phyloP scores from a whole-genome alignment of 2,113 vertebrate genomes.

The Turdus rufiventris region DNA sequence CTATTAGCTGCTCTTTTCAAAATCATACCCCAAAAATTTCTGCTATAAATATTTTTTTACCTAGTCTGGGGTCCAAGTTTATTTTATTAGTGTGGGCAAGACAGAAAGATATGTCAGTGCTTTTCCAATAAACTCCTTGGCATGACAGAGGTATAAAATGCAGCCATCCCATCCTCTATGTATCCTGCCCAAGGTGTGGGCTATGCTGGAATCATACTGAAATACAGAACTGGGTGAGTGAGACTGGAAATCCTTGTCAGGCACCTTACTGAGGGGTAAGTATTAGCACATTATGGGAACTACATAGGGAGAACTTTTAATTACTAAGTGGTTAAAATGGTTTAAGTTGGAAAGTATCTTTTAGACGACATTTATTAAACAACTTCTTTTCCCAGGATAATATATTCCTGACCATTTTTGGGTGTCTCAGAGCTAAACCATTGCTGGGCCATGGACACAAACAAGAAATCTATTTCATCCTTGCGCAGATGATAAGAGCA shows the following conservation, averaged over 20 bases:
- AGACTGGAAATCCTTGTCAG: neutral
- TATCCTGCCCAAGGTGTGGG: neutral
- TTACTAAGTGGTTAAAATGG: neutral
- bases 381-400: neutral
- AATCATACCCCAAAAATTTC: neutral
- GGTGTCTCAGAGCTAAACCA: neutral
- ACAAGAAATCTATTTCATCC: neutral
- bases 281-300: neutral
- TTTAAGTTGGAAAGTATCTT: neutral
- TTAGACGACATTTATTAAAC: neutral
- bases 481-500: neutral
- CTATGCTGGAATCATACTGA: neutral
- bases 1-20: neutral
- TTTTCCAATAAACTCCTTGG: neutral
- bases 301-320: neutral
- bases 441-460: neutral
- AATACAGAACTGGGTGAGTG: rapidly evolving
- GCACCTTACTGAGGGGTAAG: neutral
- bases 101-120: neutral
- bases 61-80: neutral
- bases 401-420: neutral
- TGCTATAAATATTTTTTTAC: neutral
- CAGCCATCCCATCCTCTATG: neutral
- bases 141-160: neutral
- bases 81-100: neutral